These are phyloP conservation scores for Anoplolepis gracilipes DNA, from an alignment of 1,140 invertebrate genomes.

Conservation along the genomic window DNA sequence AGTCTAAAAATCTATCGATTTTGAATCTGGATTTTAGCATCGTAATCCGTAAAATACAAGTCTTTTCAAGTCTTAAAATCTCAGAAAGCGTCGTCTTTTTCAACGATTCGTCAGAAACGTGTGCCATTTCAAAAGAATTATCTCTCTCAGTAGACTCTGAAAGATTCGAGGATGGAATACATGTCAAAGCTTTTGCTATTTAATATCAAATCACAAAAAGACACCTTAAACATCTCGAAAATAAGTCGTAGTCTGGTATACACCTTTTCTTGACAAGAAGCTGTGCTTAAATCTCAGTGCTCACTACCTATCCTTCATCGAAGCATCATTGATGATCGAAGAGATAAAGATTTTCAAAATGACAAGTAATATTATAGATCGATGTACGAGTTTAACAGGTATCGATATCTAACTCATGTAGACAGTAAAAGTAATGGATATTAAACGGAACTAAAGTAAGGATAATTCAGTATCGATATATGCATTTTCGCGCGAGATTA, in stretches of 20 bases:
- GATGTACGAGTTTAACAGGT: not conserved
- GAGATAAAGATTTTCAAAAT: slow-evolving; percentile 4
- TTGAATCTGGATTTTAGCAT: not conserved
- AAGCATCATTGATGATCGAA: not conserved
- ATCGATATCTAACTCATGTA: not conserved
- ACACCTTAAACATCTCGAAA: not conserved
- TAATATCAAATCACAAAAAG: not conserved
- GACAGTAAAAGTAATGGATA: not conserved
- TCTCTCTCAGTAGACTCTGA: not conserved
- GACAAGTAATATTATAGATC: not conserved
- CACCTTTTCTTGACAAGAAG: not conserved
- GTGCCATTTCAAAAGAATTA: not conserved
- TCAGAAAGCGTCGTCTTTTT: slow-evolving; percentile 11
- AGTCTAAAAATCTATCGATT: not conserved
- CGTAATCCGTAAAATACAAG: not conserved
- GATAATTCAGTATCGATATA: slow-evolving; percentile 37
- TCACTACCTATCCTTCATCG: not conserved
- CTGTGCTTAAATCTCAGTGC: not conserved
- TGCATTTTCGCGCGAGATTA: slow-evolving; percentile 39
- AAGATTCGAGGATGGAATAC: not conserved
- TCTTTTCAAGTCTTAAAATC: not conserved
- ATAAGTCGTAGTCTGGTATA: not conserved
- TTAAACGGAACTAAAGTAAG: not conserved
- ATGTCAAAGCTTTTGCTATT: not conserved
- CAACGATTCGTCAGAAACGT: not conserved